These are phyloP conservation scores for Rhopalosiphum maidis DNA, from an alignment of 1,140 invertebrate species.

Conservation along the genomic window DNA sequence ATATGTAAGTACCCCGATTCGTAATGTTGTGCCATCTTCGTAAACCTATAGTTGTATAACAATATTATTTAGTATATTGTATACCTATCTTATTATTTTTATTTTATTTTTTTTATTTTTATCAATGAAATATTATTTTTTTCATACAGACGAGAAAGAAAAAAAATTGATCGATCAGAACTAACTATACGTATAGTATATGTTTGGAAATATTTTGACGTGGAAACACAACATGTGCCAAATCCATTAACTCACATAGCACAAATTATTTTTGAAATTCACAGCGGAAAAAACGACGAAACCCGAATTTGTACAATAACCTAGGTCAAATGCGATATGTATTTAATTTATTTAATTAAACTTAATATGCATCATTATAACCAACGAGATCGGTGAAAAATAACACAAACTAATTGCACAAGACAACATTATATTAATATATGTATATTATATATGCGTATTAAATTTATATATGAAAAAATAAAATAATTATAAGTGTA, in stretches of 20 bases:
- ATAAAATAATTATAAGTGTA: neutral
- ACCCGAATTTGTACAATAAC: neutral
- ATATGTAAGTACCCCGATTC: neutral
- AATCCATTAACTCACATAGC: neutral
- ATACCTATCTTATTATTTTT: neutral
- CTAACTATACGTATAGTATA: neutral
- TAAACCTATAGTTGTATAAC: neutral
- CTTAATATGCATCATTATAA: neutral
- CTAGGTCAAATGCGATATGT: neutral
- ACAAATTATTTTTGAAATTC: neutral
- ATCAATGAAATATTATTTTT: neutral
- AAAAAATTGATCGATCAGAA: neutral
- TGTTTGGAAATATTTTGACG: constrained; percentile 9
- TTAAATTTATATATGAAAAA: neutral
- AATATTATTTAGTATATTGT: neutral
- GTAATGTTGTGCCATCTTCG: neutral
- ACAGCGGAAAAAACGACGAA: neutral
- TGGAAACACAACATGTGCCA: neutral
- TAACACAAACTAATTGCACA: neutral
- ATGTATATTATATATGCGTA: neutral
- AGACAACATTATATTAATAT: too few species aligned
- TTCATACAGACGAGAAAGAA: neutral
- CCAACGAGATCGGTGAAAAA: neutral
- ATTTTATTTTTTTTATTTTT: too few species aligned
- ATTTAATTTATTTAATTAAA: neutral